Evolutionary conservation across 2,113 vertebrate genomes (phyloP).

Genomic region (Misgurnus mizolepis): DNA sequence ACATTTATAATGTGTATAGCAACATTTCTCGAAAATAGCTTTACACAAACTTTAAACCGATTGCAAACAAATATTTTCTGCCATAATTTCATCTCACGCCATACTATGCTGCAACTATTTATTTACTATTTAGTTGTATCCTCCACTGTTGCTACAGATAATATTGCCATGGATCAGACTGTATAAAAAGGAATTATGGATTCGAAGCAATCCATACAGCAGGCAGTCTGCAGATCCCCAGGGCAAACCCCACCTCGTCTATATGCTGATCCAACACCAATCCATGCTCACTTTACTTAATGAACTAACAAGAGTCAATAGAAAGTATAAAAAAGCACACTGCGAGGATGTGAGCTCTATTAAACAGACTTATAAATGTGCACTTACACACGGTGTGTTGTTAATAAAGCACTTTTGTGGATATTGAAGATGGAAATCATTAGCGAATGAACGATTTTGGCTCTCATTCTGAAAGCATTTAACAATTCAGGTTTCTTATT

Average conservation of each 20-base stretch:
- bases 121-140: neutral
- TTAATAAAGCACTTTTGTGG: neutral
- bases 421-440: neutral
- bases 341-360: neutral
- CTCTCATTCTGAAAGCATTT: too few relatives aligned
- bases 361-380: neutral
- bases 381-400: neutral
- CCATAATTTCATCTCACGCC: too few relatives aligned
- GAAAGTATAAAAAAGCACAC: conserved; percentile 29
- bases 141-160: neutral
- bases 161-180: neutral
- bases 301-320: conserved; percentile 40
- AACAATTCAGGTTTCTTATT: too few relatives aligned
- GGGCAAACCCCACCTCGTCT: neutral
- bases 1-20: too few relatives aligned
- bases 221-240: neutral
- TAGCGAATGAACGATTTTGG: too few relatives aligned
- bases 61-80: too few relatives aligned
- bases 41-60: too few relatives aligned
- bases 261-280: conserved; percentile 35
- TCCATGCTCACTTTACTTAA: conserved; percentile 32
- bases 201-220: neutral
- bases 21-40: too few relatives aligned
- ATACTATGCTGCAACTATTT: neutral
- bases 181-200: neutral